A percentile compares a stretch with the other conserved stretches of the same genome.
phyloP scores from a whole-genome alignment of 2,888 invertebrate genomes.

The Sarcophaga rosellei region DNA sequence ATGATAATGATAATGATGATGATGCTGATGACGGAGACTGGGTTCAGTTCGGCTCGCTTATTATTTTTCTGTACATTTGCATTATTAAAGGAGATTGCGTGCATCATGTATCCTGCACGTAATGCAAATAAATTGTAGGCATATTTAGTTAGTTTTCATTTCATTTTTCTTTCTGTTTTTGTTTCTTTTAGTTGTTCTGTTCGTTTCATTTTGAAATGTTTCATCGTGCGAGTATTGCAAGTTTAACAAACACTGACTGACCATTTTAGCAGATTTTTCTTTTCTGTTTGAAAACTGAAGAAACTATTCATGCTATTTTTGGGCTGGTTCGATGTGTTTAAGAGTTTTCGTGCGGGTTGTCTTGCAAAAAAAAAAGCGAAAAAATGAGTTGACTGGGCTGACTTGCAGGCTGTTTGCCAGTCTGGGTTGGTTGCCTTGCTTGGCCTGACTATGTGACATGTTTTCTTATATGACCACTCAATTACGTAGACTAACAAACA shows the following conservation, averaged over 20 bases:
- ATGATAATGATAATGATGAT: slow-evolving; percentile 6
- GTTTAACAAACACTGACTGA: slow-evolving; percentile 51
- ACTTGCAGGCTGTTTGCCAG: neutral
- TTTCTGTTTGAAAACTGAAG: slow-evolving; percentile 25
- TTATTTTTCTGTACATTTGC: slow-evolving; percentile 36
- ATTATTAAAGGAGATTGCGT: slow-evolving; percentile 67
- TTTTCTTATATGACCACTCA: slow-evolving; percentile 67
- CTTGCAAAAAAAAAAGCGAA: neutral
- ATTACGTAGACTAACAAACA: slow-evolving; percentile 67
- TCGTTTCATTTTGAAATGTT: neutral
- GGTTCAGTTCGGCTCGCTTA: slow-evolving; percentile 21
- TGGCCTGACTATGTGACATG: slow-evolving; percentile 59
- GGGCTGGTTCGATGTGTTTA: slow-evolving; percentile 44
- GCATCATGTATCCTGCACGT: slow-evolving; percentile 71
- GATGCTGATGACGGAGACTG: slow-evolving; percentile 28
- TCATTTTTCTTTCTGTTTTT: slow-evolving; percentile 32
- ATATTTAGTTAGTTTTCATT: slow-evolving; percentile 61
- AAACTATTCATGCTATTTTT: slow-evolving; percentile 57
- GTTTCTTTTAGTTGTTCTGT: neutral
- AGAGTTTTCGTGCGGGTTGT: slow-evolving; percentile 48
- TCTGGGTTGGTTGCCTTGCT: neutral
- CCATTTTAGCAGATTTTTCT: slow-evolving; percentile 50
- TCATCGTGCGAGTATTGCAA: neutral
- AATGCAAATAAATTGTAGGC: slow-evolving; percentile 71
- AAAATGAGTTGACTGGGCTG: slow-evolving; percentile 22